Conservation (phyloP, 2,888 invertebrate species). For the Nudaria mundana region DNA sequence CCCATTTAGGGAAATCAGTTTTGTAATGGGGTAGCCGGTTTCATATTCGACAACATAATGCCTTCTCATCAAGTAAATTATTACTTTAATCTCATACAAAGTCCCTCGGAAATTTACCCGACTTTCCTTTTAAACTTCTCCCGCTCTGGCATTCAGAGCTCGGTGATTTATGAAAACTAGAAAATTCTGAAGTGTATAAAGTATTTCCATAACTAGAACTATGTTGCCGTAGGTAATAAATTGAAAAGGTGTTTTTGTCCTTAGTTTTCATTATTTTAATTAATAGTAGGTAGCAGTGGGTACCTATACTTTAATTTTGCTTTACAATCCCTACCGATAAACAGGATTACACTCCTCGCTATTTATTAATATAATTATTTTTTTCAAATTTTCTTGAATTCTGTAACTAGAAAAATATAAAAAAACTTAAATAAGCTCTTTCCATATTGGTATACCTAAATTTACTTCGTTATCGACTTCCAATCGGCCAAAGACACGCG, state of each 20-base stretch:
- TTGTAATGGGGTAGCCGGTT: constrained; percentile 49
- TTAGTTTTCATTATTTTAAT: constrained; percentile 37
- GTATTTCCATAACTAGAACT: constrained; percentile 58
- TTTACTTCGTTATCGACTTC: constrained; percentile 73
- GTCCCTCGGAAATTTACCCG: constrained; percentile 61
- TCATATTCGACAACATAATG: constrained; percentile 66
- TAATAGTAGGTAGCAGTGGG: no score
- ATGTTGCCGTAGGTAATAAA: constrained; percentile 53
- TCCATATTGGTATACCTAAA: constrained; percentile 68
- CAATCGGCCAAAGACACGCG: constrained; percentile 78
- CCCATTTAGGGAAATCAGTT: constrained; percentile 54
- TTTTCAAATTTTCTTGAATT: no score
- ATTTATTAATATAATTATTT: no score
- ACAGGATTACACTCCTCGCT: no score
- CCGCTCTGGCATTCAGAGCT: constrained; percentile 60
- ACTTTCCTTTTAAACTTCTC: constrained; percentile 69
- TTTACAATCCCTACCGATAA: no score
- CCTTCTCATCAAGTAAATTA: constrained; percentile 71
- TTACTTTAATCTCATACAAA: constrained; percentile 72
- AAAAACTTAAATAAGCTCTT: constrained; percentile 76
- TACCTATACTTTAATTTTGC: no score
- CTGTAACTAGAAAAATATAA: no score
- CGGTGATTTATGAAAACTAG: constrained; percentile 74
- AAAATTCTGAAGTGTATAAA: constrained; percentile 59
- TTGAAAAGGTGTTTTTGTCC: no score